Conservation (phyloP, 2,797 vertebrate species). For the Alfaro cultratus region DNA sequence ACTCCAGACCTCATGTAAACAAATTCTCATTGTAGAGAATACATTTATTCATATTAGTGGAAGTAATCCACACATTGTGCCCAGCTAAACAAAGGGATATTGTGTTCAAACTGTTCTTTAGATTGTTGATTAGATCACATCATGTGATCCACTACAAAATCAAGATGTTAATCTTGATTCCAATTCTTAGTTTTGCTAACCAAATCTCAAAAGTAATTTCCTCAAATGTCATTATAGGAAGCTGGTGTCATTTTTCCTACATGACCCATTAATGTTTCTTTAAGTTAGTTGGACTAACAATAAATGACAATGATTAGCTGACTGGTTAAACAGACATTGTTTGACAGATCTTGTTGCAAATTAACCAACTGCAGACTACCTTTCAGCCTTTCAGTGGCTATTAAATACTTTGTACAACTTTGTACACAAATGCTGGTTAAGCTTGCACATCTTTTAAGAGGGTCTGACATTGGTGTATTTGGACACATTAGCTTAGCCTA, state of each 20-base stretch:
- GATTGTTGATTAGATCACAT: background rate
- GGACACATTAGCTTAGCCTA: background rate
- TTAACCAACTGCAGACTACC: slow-evolving; percentile 22
- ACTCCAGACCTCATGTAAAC: background rate
- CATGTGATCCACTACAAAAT: slow-evolving; percentile 4
- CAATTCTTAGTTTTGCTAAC: slow-evolving; percentile 9
- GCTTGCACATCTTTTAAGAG: background rate
- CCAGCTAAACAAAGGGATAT: slow-evolving; percentile 1
- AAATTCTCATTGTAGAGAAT: background rate
- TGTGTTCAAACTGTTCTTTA: background rate
- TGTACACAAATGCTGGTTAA: background rate
- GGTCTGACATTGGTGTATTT: background rate
- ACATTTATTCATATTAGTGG: background rate
- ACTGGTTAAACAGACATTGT: slow-evolving; percentile 25
- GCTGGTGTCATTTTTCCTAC: slow-evolving; percentile 1
- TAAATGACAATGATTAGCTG: slow-evolving; percentile 9
- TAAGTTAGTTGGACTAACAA: slow-evolving; percentile 7
- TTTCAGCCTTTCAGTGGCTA: background rate
- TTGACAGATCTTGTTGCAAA: slow-evolving; percentile 45
- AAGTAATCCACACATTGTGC: slow-evolving; percentile 7
- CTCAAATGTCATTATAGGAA: slow-evolving; percentile 1
- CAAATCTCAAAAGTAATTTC: background rate
- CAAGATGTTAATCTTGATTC: slow-evolving; percentile 1
- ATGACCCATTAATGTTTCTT: slow-evolving; percentile 11
- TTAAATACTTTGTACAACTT: background rate